These are phyloP conservation scores for Hyalella azteca DNA, from an alignment of 2,888 invertebrate species.

Conservation along the genomic window DNA sequence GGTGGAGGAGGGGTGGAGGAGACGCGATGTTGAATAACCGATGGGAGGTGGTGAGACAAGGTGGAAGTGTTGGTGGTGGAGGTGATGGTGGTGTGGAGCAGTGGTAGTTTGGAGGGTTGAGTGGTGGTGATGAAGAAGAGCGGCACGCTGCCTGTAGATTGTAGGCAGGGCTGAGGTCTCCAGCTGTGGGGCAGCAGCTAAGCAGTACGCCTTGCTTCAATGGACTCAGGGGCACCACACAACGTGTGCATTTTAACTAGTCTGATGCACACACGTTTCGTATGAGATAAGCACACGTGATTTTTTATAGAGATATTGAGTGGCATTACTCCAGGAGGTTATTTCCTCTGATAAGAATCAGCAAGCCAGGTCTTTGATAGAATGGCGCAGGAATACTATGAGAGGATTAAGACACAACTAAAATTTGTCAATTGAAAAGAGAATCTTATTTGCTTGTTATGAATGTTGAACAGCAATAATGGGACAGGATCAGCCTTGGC, in stretches of 20 bases:
- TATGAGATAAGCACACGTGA: too few relatives aligned
- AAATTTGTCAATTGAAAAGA: background rate
- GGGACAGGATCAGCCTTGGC: too few relatives aligned
- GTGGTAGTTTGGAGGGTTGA: constrained; percentile 53
- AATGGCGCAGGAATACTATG: too few relatives aligned
- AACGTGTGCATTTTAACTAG: background rate
- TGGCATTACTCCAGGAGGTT: too few relatives aligned
- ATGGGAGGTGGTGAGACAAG: constrained; percentile 55
- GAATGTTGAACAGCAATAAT: too few relatives aligned
- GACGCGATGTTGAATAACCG: constrained; percentile 49
- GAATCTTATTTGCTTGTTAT: too few relatives aligned
- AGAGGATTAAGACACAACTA: too few relatives aligned
- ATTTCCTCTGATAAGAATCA: too few relatives aligned
- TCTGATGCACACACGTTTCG: too few relatives aligned
- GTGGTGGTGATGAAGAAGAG: constrained; percentile 45
- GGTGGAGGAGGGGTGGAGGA: constrained; percentile 51
- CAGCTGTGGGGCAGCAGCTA: constrained; percentile 19
- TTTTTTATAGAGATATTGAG: too few relatives aligned
- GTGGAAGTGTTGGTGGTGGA: constrained; percentile 49
- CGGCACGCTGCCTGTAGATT: constrained; percentile 11
- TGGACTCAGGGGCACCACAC: constrained; percentile 5
- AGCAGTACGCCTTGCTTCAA: constrained; percentile 11
- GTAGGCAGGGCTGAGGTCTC: background rate
- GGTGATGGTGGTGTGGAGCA: constrained; percentile 54
- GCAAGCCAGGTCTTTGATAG: too few relatives aligned